A percentile compares a stretch with the other conserved stretches of the same genome.
These are phyloP conservation scores for Achatina immaculata DNA, from an alignment of 1,140 invertebrate genomes.

Conservation along the genomic window DNA sequence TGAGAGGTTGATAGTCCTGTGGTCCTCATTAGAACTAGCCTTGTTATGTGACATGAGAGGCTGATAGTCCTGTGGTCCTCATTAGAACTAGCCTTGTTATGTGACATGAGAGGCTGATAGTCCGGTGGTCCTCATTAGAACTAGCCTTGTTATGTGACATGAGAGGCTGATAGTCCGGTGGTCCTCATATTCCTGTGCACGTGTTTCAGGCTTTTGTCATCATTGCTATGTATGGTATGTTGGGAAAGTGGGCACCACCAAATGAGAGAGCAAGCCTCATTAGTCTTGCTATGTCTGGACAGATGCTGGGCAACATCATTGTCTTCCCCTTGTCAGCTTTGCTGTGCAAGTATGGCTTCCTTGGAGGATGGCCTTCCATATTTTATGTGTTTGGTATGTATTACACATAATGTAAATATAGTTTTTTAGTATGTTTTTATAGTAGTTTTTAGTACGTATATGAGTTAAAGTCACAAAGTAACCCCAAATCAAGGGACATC, in stretches of 20 bases:
- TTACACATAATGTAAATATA: slow-evolving; percentile 48
- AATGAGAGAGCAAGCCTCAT: slow-evolving; percentile 76
- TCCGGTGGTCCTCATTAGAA: no score
- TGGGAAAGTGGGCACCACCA: slow-evolving; percentile 81
- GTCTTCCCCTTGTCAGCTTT: slow-evolving; percentile 56
- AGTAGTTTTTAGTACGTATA: neutral
- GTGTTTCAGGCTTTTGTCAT: slow-evolving; percentile 26
- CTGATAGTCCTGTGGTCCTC: no score
- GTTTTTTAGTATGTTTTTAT: neutral
- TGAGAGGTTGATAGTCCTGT: no score
- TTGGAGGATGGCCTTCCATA: slow-evolving; percentile 84
- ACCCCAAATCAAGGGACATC: no score
- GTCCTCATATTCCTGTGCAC: neutral
- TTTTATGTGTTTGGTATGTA: slow-evolving; percentile 85
- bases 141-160: no score
- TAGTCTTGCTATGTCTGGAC: slow-evolving; percentile 54
- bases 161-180: no score
- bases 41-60: no score
- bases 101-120: no score
- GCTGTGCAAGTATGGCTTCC: slow-evolving; percentile 65
- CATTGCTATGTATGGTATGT: slow-evolving; percentile 33
- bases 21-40: no score
- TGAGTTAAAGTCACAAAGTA: neutral
- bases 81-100: no score
- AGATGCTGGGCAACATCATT: slow-evolving; percentile 55